These are phyloP conservation scores for Trachythela sp. DNA, from an alignment of 64 coral and sea anemone genomes.

Conservation along the genomic window DNA sequence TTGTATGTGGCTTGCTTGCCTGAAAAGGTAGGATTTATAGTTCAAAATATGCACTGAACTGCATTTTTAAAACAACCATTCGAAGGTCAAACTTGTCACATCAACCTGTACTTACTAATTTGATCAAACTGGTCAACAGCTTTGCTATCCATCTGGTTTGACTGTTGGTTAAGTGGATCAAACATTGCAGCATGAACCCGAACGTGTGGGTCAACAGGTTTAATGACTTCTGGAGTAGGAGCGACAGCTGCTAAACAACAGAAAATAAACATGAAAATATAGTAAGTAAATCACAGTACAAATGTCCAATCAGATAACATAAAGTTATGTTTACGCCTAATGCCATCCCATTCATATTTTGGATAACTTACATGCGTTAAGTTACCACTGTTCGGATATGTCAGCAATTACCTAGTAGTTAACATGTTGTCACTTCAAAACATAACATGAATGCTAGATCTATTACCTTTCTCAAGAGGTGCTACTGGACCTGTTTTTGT, in stretches of 20 bases:
- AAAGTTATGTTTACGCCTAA: too few species aligned
- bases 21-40: neutral
- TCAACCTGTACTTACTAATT: neutral
- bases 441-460: neutral
- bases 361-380: too few species aligned
- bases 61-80: neutral
- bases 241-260: neutral
- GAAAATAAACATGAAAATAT: neutral
- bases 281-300: too few species aligned
- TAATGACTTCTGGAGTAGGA: neutral
- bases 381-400: too few species aligned
- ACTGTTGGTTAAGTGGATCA: neutral
- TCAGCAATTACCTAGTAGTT: too few species aligned
- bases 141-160: neutral
- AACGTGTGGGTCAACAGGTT: neutral
- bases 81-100: neutral
- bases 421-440: neutral
- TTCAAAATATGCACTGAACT: neutral
- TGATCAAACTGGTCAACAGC: slow-evolving; percentile 19
- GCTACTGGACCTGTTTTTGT: neutral
- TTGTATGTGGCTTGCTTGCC: neutral
- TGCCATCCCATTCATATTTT: too few species aligned
- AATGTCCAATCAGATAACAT: too few species aligned
- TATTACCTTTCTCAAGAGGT: neutral
- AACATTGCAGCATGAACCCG: slow-evolving; percentile 10